Evolutionary conservation across 2,888 invertebrate genomes (phyloP).

Genomic region (Pyrgus malvae): DNA sequence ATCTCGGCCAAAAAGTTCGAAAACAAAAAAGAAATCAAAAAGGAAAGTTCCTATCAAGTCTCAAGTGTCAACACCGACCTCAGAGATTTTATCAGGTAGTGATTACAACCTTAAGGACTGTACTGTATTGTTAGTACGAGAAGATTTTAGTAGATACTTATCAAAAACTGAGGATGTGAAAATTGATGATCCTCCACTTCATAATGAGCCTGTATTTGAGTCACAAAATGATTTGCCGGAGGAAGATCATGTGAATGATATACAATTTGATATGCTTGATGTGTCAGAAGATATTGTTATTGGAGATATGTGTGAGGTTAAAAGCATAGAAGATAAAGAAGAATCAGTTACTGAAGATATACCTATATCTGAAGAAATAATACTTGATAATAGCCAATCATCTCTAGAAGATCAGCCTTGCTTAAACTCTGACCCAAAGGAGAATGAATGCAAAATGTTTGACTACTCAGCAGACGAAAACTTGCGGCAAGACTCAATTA

Average conservation of each 20-base stretch:
- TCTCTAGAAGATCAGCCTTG: constrained; percentile 45
- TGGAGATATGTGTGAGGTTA: constrained; percentile 60
- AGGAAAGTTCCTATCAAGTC: constrained; percentile 37
- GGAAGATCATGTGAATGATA: constrained; percentile 23
- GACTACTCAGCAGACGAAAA: constrained; percentile 69
- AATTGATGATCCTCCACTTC: neutral
- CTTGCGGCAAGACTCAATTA: constrained; percentile 56
- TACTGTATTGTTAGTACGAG: constrained; percentile 51
- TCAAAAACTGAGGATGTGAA: constrained; percentile 1
- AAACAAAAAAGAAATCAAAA: constrained; percentile 37
- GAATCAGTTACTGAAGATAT: constrained; percentile 34
- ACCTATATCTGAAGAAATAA: constrained; percentile 58
- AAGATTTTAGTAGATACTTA: constrained; percentile 50
- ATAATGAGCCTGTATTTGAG: constrained; percentile 1
- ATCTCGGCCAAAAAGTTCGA: constrained; percentile 41
- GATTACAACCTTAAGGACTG: constrained; percentile 53
- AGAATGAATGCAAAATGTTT: constrained; percentile 61
- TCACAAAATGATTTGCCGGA: constrained; percentile 9
- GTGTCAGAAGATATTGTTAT: constrained; percentile 74
- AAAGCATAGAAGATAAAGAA: constrained; percentile 51
- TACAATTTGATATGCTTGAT: constrained; percentile 68
- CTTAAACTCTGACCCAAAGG: constrained; percentile 36
- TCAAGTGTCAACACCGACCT: constrained; percentile 33
- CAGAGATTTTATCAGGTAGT: constrained; percentile 11
- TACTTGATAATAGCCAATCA: constrained; percentile 68